Evolutionary conservation across 1,140 invertebrate species (phyloP).

Genomic region (Solenopsis fugax): DNA sequence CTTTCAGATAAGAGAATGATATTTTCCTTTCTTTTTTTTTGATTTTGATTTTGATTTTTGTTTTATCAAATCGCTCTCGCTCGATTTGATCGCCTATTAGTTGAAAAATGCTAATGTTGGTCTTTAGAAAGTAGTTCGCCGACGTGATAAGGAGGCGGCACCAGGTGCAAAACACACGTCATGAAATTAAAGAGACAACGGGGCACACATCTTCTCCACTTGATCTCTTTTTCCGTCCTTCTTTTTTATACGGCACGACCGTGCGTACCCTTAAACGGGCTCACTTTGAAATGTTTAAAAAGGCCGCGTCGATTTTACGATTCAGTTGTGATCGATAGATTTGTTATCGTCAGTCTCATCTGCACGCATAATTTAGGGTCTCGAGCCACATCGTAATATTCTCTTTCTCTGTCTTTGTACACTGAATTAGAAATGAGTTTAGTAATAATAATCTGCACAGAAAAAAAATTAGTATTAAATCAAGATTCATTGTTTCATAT

Average conservation of each 20-base stretch:
- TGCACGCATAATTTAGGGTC: constrained; percentile 9
- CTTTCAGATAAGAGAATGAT: neutral
- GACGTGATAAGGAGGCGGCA: constrained; percentile 40
- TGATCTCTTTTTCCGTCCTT: constrained; percentile 17
- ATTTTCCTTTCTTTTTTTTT: neutral
- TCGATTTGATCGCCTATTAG: constrained; percentile 30
- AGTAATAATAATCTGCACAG: too few relatives aligned
- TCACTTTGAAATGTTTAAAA: constrained; percentile 20
- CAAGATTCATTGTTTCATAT: too few relatives aligned
- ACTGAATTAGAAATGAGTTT: too few relatives aligned
- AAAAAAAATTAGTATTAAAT: too few relatives aligned
- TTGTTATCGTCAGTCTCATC: constrained; percentile 16
- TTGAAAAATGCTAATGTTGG: constrained; percentile 27
- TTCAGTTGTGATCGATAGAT: constrained; percentile 19
- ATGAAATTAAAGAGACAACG: constrained; percentile 65
- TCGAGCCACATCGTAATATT: neutral
- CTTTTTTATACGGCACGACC: neutral
- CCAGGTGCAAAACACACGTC: constrained; percentile 70
- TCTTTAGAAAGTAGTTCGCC: constrained; percentile 12
- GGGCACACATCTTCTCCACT: constrained; percentile 4
- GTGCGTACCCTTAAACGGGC: neutral
- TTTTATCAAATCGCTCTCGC: constrained; percentile 18
- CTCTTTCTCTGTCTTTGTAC: neutral
- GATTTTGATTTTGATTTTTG: too few relatives aligned
- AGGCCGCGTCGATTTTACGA: constrained; percentile 29